Percentiles rank a stretch among this genome's conserved stretches.
Evolutionary conservation across 2,113 vertebrate genomes (phyloP).

Genomic region (Reinhardtius hippoglossoides): DNA sequence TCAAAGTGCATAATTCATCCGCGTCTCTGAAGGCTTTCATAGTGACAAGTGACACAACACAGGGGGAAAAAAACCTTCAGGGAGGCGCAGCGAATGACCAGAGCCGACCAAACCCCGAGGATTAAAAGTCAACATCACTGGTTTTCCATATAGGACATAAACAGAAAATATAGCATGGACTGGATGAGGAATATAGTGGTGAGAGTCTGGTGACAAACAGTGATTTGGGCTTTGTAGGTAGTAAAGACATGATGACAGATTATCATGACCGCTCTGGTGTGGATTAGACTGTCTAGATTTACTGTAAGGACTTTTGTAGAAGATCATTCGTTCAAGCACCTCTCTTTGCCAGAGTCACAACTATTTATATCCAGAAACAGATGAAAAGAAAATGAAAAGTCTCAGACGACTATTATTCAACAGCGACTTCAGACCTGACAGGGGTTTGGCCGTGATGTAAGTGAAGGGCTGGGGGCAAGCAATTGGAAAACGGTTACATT

Average conservation of each 20-base stretch:
- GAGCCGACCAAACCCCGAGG: not conserved
- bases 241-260: conserved; percentile 35
- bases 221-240: conserved; percentile 20
- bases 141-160: conserved; percentile 39
- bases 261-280: conserved; percentile 17
- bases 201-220: conserved; percentile 35
- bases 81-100: conserved; percentile 17
- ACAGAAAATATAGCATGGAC: conserved; percentile 18
- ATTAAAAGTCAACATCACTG: conserved; percentile 11
- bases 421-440: conserved; percentile 42
- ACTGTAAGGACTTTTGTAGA: conserved; percentile 1
- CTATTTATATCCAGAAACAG: conserved; percentile 41
- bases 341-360: not conserved
- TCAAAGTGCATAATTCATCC: conserved; percentile 55
- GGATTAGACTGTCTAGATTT: conserved; percentile 25
- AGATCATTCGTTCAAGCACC: conserved; percentile 21
- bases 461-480: conserved; percentile 36
- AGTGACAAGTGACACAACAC: conserved; percentile 71
- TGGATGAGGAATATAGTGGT: conserved; percentile 5
- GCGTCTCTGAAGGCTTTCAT: conserved; percentile 58
- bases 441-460: conserved; percentile 56
- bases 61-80: conserved; percentile 34
- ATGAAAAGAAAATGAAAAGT: conserved; percentile 56
- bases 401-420: conserved; percentile 54
- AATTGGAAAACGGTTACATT: conserved; percentile 72